phyloP scores from a whole-genome alignment of 2,888 invertebrate genomes.

The Noctua pronuba region DNA sequence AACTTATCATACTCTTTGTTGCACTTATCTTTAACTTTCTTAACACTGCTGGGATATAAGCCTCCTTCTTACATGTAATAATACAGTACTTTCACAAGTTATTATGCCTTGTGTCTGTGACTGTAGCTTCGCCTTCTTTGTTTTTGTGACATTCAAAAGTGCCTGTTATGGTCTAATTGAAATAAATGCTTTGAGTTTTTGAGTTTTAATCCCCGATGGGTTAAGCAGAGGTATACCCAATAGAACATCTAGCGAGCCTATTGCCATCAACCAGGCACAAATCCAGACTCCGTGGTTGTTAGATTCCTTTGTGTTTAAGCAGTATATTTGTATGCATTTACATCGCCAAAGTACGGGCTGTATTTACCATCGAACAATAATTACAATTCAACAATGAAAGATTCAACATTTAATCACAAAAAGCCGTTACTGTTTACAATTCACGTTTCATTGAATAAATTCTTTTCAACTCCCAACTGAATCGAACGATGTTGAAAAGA shows the following conservation, averaged over 20 bases:
- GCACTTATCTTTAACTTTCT: no score
- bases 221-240: no score
- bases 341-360: background rate
- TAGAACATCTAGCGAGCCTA: no score
- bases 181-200: no score
- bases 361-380: constrained; percentile 9
- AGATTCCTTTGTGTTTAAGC: background rate
- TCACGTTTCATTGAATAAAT: constrained; percentile 24
- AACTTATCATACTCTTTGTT: no score
- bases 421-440: background rate
- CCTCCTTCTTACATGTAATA: no score
- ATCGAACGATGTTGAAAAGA: background rate
- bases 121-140: no score
- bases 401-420: constrained; percentile 23
- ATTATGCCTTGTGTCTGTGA: no score
- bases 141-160: no score
- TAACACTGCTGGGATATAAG: background rate
- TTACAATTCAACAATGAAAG: constrained; percentile 15
- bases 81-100: no score
- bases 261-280: background rate
- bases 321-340: background rate
- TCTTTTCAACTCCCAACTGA: constrained; percentile 6
- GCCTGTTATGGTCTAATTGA: no score
- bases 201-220: no score
- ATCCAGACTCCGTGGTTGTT: background rate